Evolutionary conservation across 2,113 vertebrate species (phyloP), one percentile per base, ranked within the genome.

Genomic region (Synodontis membranacea): DNA sequence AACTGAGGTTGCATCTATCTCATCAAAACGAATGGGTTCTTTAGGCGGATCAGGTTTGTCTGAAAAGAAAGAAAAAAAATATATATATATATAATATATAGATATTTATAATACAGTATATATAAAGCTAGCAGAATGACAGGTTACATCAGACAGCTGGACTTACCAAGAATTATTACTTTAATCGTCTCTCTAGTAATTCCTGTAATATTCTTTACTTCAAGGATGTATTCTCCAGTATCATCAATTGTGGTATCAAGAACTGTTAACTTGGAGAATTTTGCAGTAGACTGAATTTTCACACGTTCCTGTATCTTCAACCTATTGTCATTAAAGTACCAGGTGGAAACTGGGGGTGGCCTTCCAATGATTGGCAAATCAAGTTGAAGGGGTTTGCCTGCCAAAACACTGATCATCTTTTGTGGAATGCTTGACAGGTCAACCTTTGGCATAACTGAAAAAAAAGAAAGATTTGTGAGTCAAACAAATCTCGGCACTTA

Each of bases 151-250:
- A 25, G 52, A 56, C 78, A 56, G 11, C 42, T 23, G 52, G 52
- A 34, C 97, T 97, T 96, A 99, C 98, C 97, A 88, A 99, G 97
- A 92, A 99, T 94, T 90, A 97, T 94, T 88, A 97, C 95, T 91
- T 97, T 98, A 93, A 99, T 91, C 88, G 93, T 94, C 90, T 99
- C 98, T 28, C 90, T 93, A 75, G 94, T 93, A 82, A 95, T 94
- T 92, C 98, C 97, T 85, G 95, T 96, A 83, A 93, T 87, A 74
- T 99, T 99, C 93, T 97, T 99, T 89, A 98, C 87, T 93, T 99
- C 98, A 86, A 99, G 94, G 0, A 89, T 95, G 58, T 99, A 99
- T 76, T 97, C 95, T 84, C 98, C 98, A 52, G 95, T 97, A 88
- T 99, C 98, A 75, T 95, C 94, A 87, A 99, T 99, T 54, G 96